Evolutionary conservation across 2,797 vertebrate genomes (phyloP), one percentile per base, ranked within the genome.

Genomic region (Echiichthys vipera): DNA sequence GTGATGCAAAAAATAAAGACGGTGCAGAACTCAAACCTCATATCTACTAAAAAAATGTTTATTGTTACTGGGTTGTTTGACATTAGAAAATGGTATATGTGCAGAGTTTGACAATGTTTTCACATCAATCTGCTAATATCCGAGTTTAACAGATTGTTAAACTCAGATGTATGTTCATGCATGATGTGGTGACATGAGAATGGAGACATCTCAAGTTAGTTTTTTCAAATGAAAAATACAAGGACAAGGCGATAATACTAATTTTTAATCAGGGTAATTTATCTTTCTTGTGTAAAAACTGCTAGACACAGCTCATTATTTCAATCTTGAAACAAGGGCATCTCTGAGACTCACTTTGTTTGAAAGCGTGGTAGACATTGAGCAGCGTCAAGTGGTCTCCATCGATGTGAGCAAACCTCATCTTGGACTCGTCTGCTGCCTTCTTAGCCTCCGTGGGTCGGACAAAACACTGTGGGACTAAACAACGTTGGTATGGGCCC

Each of bases 401-500:
- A 87, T 99, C 98, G 91, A 99, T 99, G 95, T 99, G 98, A 93
- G 98, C 98, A 93, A 99, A 99, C 92, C 98, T 95, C 98, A 99
- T 99, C 97, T 99, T 99, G 95, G 98, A 97, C 94, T 99, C 98
- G 92, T 99, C 98, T 71, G 98, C 98, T 78, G 98, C 97, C 96
- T 99, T 99, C 97, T 98, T 99, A 94, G 98, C 98, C 95, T 99
- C 98, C 94, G 97, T 99, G 91, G 98, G 98, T 80, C 97, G 97
- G 93, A 99, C 97, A 96, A 99, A 99, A 95, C 98, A 99, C 98
- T 99, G 98, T 96, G 98, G 98, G 98, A 99, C 98, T 99, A 99
- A 98, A 99, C 98, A 99, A 97, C 96, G 98, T 99, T 99, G 98
- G 98, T 99, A 98, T 98, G 96, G 97, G 97, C 97, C 98, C 98